Evolutionary conservation across 2,888 invertebrate species (phyloP), one percentile per base, ranked within the genome.

Genomic region (Busseola fusca): DNA sequence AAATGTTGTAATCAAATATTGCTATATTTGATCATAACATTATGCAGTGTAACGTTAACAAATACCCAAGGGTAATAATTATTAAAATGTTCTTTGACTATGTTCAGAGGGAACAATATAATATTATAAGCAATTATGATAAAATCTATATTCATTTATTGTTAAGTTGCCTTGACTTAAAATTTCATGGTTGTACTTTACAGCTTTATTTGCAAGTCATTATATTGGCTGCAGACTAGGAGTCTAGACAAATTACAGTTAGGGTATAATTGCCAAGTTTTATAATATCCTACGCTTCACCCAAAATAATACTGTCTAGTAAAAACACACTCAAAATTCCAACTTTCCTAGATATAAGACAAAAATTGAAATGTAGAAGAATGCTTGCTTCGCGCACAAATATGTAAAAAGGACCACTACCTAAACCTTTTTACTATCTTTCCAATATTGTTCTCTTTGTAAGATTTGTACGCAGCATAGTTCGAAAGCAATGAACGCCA

Each of bases 401-500:
- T 62, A 7, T 69, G 40, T 66, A 74, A 59, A 75, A 74, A 77
- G 45, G 59, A 65, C 25, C 64, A 66, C 67, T 37, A 63, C 68
- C 40, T 18, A 37, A 64, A 30, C 56, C 74, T 68, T 75, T 79
- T 78, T 60, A 74, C 67, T 82, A 76, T 79, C 76, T 64, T 42
- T 27, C 75, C 66, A 78, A 78, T 73, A 74, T 74, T 72, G 72
- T 82, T 82, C 69, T 64, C 80, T 78, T 74, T 72, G 76, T 84
- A 60, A 75, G 77, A 82, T 84, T 85, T 82, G 83, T 84, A 70
- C 72, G 74, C 78, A 64, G 68, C 63, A 72, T 75, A 81, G 79
- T 76, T 80, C 37, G 69, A 84, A 80, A 76, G 86, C 84, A 85
- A 87, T 87, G 83, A 88, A 86, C 77, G 77, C 78, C 74, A 74